Evolutionary conservation across 2,888 invertebrate genomes (phyloP), one percentile per base, ranked within the genome.

Genomic region (Digitonthophagus gazella): DNA sequence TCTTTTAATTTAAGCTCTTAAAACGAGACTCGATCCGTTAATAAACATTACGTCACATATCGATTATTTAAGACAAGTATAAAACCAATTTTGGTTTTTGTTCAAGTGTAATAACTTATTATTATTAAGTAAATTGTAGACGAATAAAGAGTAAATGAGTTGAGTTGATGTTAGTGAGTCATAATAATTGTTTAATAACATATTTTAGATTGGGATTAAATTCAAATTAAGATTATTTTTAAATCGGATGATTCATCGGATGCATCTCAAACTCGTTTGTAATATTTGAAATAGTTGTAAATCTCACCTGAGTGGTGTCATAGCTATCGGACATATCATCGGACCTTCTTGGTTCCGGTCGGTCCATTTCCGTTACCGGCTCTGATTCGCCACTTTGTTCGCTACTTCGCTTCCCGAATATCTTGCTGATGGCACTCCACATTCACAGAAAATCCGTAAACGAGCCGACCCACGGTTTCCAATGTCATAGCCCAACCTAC

Each of bases 301-400:
- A 8, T 44, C 79, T 85, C 86, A 89, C 89, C 88, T 88, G 88
- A 86, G 87, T 87, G 75, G 88, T 87, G 80, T 87, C 87, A 84
- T 87, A 86, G 79, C 85, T 85, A 82, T 88, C 88, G 76, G 84
- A 83, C 79, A 85, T 83, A 84, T 89, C 88, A 87, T 88, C 88
- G 82, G 83, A 83, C 81, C 85, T 83, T 83, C 84, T 83, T 82
- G 84, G 82, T 73, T 80, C 79, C 71, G 77, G 77, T 73, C 79
- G 80, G 78, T 81, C 81, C 81, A 80, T 80, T 71, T 73, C 75
- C 11, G 6, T 11, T 69, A 72, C 74, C 73, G 75, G 72, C 73
- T 72, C 67, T 65, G 75, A 73, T 71, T 76, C 78, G 69, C 70
- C 75, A 75, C 76, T 78, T 75, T 75, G 75, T 73, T 75, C 74